Conservation (phyloP, 1,140 invertebrate genomes). For the Maniola jurtina region DNA sequence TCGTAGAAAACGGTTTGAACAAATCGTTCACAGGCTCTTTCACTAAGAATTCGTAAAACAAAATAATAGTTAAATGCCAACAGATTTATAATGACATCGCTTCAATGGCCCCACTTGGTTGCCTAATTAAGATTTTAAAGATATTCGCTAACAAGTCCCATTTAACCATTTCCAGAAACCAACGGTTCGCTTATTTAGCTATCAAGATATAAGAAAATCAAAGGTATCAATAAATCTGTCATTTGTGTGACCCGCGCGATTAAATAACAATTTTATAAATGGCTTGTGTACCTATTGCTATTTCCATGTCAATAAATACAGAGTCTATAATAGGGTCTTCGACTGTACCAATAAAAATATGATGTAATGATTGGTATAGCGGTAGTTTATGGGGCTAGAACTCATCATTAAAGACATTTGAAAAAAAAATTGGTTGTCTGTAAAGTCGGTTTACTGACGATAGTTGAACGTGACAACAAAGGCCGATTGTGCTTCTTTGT, state of each 20-base stretch:
- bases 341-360: too few relatives aligned
- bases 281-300: not conserved
- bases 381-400: too few relatives aligned
- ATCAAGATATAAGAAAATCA: not conserved
- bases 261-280: constrained; percentile 3
- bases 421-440: too few relatives aligned
- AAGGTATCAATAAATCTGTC: constrained; percentile 19
- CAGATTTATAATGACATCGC: constrained; percentile 3
- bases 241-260: not conserved
- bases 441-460: too few relatives aligned
- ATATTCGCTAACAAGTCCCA: constrained; percentile 18
- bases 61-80: not conserved
- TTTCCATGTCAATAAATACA: not conserved
- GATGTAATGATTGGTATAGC: too few relatives aligned
- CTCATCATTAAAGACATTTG: too few relatives aligned
- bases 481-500: too few relatives aligned
- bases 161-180: constrained; percentile 15
- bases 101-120: constrained; percentile 6
- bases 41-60: not conserved
- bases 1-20: too few relatives aligned
- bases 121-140: constrained; percentile 25
- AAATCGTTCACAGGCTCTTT: too few relatives aligned
- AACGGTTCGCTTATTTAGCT: constrained; percentile 6
- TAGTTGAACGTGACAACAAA: too few relatives aligned
- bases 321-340: too few relatives aligned